These are phyloP conservation scores for Masticophis lateralis DNA, from an alignment of 2,797 vertebrate genomes.

Conservation along the genomic window DNA sequence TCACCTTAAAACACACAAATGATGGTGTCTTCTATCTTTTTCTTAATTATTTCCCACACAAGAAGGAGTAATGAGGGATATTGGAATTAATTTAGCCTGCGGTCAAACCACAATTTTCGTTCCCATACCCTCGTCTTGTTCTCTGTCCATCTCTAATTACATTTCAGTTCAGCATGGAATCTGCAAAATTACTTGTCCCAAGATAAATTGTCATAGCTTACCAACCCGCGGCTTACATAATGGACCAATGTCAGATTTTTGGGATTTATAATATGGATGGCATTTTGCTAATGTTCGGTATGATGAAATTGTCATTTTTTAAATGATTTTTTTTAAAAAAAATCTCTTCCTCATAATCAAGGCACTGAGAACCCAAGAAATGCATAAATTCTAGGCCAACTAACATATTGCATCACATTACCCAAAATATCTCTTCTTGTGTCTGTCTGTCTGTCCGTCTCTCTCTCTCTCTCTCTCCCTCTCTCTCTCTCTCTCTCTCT, in stretches of 20 bases:
- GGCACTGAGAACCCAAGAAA: not conserved
- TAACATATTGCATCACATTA: not conserved
- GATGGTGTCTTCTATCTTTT: not conserved
- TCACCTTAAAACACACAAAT: constrained; percentile 26
- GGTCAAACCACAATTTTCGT: constrained; percentile 2
- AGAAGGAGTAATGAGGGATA: not conserved
- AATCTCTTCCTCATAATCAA: not conserved
- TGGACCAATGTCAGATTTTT: not conserved
- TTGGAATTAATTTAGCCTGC: not conserved
- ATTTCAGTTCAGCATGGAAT: constrained; percentile 38
- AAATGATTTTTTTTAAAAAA: not conserved
- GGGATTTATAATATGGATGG: not conserved
- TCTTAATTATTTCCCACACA: not conserved
- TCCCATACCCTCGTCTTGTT: constrained; percentile 4
- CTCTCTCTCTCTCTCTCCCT: fast-evolving
- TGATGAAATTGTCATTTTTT: not conserved
- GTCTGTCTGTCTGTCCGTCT: not conserved
- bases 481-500: no score
- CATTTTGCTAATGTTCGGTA: not conserved
- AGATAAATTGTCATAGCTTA: constrained; percentile 21
- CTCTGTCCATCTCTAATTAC: constrained; percentile 29
- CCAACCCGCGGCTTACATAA: not conserved
- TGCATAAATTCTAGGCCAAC: not conserved
- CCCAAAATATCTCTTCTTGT: not conserved
- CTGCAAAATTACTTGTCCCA: constrained; percentile 45